phyloP scores from a whole-genome alignment of 2,888 invertebrate species.

The Rotaria magnacalcarata region DNA sequence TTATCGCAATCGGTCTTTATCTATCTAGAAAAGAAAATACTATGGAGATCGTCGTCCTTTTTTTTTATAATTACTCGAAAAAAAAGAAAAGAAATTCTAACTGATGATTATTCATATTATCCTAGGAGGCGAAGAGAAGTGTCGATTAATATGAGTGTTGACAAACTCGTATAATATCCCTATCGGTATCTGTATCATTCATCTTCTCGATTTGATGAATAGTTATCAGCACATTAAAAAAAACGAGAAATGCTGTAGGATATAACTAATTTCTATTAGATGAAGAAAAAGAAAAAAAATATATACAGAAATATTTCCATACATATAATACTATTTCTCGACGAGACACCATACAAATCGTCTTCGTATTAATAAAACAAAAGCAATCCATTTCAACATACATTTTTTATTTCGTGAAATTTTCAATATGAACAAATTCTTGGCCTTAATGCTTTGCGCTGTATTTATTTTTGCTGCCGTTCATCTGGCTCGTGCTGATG shows the following conservation, averaged over 20 bases:
- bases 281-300: neutral
- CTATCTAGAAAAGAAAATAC: neutral
- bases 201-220: neutral
- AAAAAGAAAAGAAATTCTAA: neutral
- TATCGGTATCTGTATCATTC: neutral
- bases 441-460: neutral
- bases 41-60: neutral
- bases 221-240: neutral
- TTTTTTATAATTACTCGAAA: neutral
- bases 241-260: neutral
- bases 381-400: no score
- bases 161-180: slow-evolving; percentile 1
- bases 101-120: neutral
- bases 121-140: neutral
- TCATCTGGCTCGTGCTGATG: slow-evolving; percentile 1
- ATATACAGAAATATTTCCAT: neutral
- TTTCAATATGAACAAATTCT: slow-evolving; percentile 28
- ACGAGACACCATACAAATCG: neutral
- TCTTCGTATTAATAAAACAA: neutral
- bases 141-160: neutral
- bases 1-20: neutral
- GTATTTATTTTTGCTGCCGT: neutral
- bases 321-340: neutral
- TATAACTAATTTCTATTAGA: neutral
- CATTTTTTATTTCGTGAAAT: neutral